Evolutionary conservation across 2,888 invertebrate species (phyloP), one percentile per base, ranked within the genome.

Genomic region (Agrochola circellaris): DNA sequence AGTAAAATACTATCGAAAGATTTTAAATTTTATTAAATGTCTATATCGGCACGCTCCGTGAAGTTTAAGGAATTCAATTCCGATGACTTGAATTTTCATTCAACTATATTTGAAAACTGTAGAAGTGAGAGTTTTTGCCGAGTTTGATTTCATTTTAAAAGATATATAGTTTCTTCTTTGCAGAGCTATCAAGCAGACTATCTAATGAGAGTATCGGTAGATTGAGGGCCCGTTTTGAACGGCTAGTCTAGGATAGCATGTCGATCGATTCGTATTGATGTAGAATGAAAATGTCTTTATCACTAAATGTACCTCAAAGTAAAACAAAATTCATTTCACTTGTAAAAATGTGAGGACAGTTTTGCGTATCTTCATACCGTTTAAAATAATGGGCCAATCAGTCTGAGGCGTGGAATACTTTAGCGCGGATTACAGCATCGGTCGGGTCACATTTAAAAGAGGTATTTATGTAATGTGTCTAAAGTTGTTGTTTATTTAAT

Each of bases 341-440:
- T 64, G 26, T 26, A 42, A 6, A 8, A 62, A 15, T 15, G 23
- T 61, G 66, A 58, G 54, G 70, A 69, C 30, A 56, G 51, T 48
- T 79, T 65, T 8, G 34, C 38, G 65, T 70, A 77, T 81, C 85
- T 85, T 75, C 77, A 85, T 81, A 71, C 64, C 38, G 56, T 67
- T 81, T 66, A 48, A 67, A 81, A 45, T 81, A 71, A 84, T 85
- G 71, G 61, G 13, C 8, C 72, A 34, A 82, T 85, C 75, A 67
- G 61, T 85, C 82, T 75, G 68, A 20, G 62, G 71, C 70, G 68
- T 75, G 72, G 62, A 66, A 62, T 78, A 71, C 58, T 68, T 73
- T 48, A 60, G 62, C 71, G 26, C 17, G 20, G 60, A 74, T 79
- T 71, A 58, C 66, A n/a, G 38, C 67, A 56, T n/a, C 20, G 20